Evolutionary conservation across 2,888 invertebrate genomes (phyloP).

Genomic region (Thalpophila matura): DNA sequence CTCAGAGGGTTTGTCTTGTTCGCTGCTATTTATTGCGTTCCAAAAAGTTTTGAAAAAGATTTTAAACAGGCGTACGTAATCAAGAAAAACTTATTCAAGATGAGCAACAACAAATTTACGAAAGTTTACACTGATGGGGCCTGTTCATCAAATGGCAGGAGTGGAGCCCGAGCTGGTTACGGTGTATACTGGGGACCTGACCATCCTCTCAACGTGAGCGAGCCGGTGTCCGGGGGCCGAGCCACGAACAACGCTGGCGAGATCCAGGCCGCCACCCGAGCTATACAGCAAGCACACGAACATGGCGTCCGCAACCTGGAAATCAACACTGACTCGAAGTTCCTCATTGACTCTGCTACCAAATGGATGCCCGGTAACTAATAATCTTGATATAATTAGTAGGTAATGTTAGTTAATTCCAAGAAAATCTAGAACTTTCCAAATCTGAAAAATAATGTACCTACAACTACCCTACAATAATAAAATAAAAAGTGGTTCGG

Average conservation of each 20-base stretch:
- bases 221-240: slow-evolving; percentile 95
- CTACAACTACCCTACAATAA: too few relatives aligned
- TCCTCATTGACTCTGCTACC: slow-evolving; percentile 96
- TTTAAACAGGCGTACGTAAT: slow-evolving; percentile 12
- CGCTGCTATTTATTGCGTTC: too few relatives aligned
- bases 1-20: too few relatives aligned
- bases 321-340: slow-evolving; percentile 97
- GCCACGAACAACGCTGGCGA: slow-evolving; percentile 99
- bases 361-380: slow-evolving; percentile 94
- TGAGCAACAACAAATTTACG: slow-evolving; percentile 68
- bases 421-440: too few relatives aligned
- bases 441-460: too few relatives aligned
- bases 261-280: slow-evolving; percentile 96
- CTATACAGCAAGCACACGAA: slow-evolving; percentile 93
- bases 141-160: slow-evolving; percentile 95
- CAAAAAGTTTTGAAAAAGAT: neutral
- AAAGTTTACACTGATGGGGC: slow-evolving; percentile 98
- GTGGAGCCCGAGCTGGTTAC: slow-evolving; percentile 95
- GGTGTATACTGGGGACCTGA: slow-evolving; percentile 97
- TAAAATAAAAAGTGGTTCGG: too few relatives aligned
- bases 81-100: slow-evolving; percentile 5
- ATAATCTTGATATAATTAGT: neutral
- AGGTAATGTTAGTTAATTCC: too few relatives aligned
- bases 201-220: slow-evolving; percentile 94
- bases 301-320: slow-evolving; percentile 93